A percentile compares a stretch with the other conserved stretches of the same genome.
Conservation (phyloP, 1,140 invertebrate genomes). For the Bombus turneri region DNA sequence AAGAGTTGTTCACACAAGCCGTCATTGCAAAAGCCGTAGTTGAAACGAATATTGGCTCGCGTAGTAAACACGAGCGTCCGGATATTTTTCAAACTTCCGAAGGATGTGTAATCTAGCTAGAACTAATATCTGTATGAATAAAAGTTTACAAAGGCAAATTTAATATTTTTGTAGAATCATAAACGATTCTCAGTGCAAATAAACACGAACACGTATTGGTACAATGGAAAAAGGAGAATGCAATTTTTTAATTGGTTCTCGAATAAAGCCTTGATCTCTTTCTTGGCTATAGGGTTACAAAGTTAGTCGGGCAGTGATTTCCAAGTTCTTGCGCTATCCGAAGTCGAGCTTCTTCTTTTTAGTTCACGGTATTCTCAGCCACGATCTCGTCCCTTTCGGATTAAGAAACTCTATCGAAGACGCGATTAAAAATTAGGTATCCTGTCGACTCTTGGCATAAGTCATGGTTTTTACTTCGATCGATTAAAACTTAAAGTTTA, state of each 20-base stretch:
- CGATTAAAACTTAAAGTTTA: slow-evolving; percentile 63
- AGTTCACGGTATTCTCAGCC: slow-evolving; percentile 50
- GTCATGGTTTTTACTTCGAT: slow-evolving; percentile 47
- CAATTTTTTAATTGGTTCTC: slow-evolving; percentile 65
- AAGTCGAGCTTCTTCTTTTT: slow-evolving; percentile 54
- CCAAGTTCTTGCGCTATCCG: slow-evolving; percentile 59
- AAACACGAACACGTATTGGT: too few species aligned
- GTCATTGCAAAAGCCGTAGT: not conserved
- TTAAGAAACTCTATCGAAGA: slow-evolving; percentile 68
- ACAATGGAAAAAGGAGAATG: slow-evolving; percentile 11
- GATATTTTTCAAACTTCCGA: not conserved
- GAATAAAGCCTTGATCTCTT: slow-evolving; percentile 31
- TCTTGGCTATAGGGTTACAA: slow-evolving; percentile 39
- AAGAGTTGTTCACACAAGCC: not conserved
- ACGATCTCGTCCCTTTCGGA: slow-evolving; percentile 55
- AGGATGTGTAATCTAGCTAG: not conserved
- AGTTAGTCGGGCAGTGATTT: slow-evolving; percentile 55
- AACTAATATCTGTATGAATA: not conserved
- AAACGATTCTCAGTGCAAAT: too few species aligned
- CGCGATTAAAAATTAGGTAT: slow-evolving; percentile 65
- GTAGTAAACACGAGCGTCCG: not conserved
- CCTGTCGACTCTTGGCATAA: slow-evolving; percentile 34
- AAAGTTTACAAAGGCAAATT: too few species aligned
- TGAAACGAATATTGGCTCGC: not conserved
- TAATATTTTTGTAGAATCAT: too few species aligned